phyloP scores from a whole-genome alignment of 92 coral and sea anemone genomes.

The Siderastrea radians region DNA sequence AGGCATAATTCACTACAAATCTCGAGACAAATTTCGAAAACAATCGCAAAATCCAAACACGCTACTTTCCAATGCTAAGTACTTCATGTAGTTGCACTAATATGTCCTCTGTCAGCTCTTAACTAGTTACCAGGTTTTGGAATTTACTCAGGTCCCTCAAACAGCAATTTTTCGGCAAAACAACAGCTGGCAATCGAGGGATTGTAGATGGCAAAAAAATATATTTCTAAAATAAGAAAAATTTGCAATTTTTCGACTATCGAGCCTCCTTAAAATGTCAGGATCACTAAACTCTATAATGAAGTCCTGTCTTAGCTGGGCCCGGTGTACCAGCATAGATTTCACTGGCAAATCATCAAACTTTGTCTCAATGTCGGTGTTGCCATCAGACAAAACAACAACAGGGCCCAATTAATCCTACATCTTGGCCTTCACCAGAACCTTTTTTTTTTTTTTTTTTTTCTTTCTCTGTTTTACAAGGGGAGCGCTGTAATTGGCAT shows the following conservation, averaged over 20 bases:
- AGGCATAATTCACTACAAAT: constrained; percentile 41
- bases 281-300: constrained; percentile 47
- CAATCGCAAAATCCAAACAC: background rate
- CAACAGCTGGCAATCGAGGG: background rate
- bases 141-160: constrained; percentile 13
- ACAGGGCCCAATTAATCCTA: background rate
- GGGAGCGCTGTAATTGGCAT: no score
- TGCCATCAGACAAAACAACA: constrained; percentile 10
- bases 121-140: constrained; percentile 33
- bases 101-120: constrained; percentile 23
- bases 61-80: constrained; percentile 7
- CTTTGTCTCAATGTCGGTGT: background rate
- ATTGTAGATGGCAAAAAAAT: background rate
- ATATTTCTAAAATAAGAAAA: constrained; percentile 3
- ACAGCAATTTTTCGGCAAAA: constrained; percentile 21
- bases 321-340: constrained; percentile 55
- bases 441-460: no score
- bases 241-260: constrained; percentile 17
- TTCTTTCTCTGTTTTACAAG: no score
- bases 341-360: constrained; percentile 7
- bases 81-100: constrained; percentile 25
- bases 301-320: constrained; percentile 53
- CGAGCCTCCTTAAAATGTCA: constrained; percentile 38
- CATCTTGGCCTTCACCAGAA: constrained; percentile 13
- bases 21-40: constrained; percentile 10